phyloP scores from a whole-genome alignment of 2,113 vertebrate species.

The Phalacrocorax carbo region DNA sequence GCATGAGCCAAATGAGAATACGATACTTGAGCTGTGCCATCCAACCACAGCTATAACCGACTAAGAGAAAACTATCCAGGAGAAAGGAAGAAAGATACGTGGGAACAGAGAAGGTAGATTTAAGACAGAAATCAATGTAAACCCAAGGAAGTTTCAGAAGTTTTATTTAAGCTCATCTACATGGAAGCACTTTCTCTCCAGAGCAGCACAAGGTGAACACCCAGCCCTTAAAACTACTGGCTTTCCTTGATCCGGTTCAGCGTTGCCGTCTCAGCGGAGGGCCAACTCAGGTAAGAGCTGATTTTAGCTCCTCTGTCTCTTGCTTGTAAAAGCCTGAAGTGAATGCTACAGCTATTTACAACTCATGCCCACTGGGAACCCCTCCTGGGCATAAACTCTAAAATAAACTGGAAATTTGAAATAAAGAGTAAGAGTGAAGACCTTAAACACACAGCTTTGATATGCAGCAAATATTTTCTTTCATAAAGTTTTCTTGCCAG shows the following conservation, averaged over 20 bases:
- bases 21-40: background rate
- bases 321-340: background rate
- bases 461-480: background rate
- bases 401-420: background rate
- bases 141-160: background rate
- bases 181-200: background rate
- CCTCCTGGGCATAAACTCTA: background rate
- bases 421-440: background rate
- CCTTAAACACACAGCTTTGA: background rate
- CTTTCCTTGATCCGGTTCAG: background rate
- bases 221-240: background rate
- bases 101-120: background rate
- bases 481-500: background rate
- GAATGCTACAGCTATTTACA: background rate
- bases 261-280: background rate
- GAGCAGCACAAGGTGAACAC: background rate
- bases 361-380: background rate
- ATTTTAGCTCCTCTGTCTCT: background rate
- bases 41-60: background rate
- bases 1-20: background rate
- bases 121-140: background rate
- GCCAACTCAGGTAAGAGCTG: background rate
- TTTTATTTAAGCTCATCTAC: background rate
- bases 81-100: fast-evolving
- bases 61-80: background rate